Base-by-base conservation (phyloP, 2,888 invertebrate species). In the Drymonia ruficornis region DNA sequence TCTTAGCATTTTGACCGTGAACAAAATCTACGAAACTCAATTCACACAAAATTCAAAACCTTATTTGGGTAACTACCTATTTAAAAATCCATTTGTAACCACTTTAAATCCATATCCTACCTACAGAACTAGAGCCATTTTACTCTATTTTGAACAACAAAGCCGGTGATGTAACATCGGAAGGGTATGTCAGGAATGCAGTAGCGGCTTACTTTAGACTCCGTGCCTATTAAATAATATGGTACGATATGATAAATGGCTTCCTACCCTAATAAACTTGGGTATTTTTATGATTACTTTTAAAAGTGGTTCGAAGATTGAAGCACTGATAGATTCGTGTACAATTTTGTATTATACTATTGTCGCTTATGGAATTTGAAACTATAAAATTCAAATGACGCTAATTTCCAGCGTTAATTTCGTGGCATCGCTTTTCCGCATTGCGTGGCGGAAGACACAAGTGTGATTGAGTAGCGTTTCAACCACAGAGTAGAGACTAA, bases 381-480 rank as follows among this genome's bases (percentile, higher is more conserved):
- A 40, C 7, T 6, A 1, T 23, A 18, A 42, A 43, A 19, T n/a
- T 13, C 9, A 13, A 43, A 43, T 19, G 43, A 40, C 19, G 43
- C 6, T 19, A 43, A 54, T 57, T 57, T 56, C 63, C 50, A 49
- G 49, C 47, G 48, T 59, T 63, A 68, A 67, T 70, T 68, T 65
- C 59, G 58, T 62, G 57, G 63, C 53, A 47, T 60, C 49, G 65
- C 55, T 48, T 60, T 75, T 72, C 76, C 75, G 77, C 62, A 61
- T 52, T 50, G 40, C 53, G 48, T 58, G 50, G 55, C 73, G 78
- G 78, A 78, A 78, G 68, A 58, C 53, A 50, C 54, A 36, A 5
- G n/a, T 11, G 34, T 13, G 36, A 13, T 3, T 36, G 36, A 4
- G 36, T 36, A 36, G 13, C 36, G 36, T 5, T 36, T 36, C 36